phyloP scores from a whole-genome alignment of 2,888 invertebrate genomes.

The Calephelis perditalis region DNA sequence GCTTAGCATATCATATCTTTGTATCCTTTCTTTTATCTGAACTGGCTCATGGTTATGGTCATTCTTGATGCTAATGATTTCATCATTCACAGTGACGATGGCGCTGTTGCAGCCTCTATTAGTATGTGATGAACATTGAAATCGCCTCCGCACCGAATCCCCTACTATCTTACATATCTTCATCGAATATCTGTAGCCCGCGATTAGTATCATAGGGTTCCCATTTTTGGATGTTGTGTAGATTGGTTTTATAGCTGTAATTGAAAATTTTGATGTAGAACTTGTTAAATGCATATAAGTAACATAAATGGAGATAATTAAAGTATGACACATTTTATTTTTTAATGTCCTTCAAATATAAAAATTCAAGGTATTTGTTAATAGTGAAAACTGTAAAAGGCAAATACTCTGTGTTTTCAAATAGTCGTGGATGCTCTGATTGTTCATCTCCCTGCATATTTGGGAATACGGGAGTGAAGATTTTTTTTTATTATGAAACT shows the following conservation, averaged over 20 bases:
- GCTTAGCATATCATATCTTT: neutral
- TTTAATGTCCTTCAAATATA: no score
- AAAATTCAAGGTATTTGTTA: no score
- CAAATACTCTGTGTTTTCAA: no score
- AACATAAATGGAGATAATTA: neutral
- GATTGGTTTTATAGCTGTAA: slow-evolving; percentile 11
- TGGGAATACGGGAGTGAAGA: no score
- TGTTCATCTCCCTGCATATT: no score
- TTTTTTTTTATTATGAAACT: no score
- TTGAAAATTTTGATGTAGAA: neutral
- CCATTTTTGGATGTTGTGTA: slow-evolving; percentile 24
- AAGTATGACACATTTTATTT: neutral
- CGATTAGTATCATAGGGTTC: slow-evolving; percentile 30
- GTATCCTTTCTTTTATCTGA: neutral
- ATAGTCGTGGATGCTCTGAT: no score
- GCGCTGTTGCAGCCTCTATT: slow-evolving; percentile 33
- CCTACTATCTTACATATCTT: slow-evolving; percentile 18
- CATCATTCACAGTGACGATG: slow-evolving; percentile 34
- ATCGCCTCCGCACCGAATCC: slow-evolving; percentile 24
- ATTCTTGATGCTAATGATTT: slow-evolving; percentile 30
- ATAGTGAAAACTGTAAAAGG: no score
- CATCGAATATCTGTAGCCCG: slow-evolving; percentile 32
- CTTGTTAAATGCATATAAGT: neutral
- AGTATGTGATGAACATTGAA: slow-evolving; percentile 30
- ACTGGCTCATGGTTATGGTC: slow-evolving; percentile 30